Base-by-base conservation (phyloP, 2,797 vertebrate genomes). In the Ctenopoma kingsleyae region DNA sequence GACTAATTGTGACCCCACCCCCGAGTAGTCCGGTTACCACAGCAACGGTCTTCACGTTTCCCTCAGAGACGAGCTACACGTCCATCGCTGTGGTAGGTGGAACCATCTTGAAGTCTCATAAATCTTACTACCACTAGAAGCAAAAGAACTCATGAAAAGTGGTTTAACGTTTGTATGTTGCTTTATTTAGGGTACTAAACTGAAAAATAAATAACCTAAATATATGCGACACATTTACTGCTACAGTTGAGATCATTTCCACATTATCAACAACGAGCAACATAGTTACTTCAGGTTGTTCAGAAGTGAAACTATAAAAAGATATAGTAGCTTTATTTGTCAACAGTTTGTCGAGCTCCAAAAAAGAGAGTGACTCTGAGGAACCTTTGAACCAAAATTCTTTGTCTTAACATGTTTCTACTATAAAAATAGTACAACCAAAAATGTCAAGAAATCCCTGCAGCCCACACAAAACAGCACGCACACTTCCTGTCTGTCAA, bases 21-120 rank as follows among this genome's bases (percentile, higher is more conserved):
- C 97, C 97, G 4, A 99, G 97, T 87, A 99, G 98, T 88, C 98
- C 98, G 8, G 96, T 99, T 90, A 97, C 97, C 63, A 96, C 97
- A 46, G 96, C 96, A 52, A 95, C 97, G 3, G 95, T 97, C 15
- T 99, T 98, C 94, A 97, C 96, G 2, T 99, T 99, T 89, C 97
- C 97, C 0, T 91, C 97, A 0, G 98, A 99, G 70, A 94, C 91
- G 27, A 94, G 95, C 87, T 98, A 97, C 89, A 92, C 95, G 32
- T 94, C 96, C 52, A 83, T 95, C 55, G 65, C 93, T 67, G 90
- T 93, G 94, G 95, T 95, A 88, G 81, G 94, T 88, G 22, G 5
- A 69, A 13, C 13, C 40, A 13, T 61, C 36, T 49, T 36, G 30
- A 53, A 20, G 11, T 44, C 38, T 54, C n/a, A 43, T 3, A 41